phyloP scores from a whole-genome alignment of 2,113 vertebrate species.

The Anseranas semipalmata region DNA sequence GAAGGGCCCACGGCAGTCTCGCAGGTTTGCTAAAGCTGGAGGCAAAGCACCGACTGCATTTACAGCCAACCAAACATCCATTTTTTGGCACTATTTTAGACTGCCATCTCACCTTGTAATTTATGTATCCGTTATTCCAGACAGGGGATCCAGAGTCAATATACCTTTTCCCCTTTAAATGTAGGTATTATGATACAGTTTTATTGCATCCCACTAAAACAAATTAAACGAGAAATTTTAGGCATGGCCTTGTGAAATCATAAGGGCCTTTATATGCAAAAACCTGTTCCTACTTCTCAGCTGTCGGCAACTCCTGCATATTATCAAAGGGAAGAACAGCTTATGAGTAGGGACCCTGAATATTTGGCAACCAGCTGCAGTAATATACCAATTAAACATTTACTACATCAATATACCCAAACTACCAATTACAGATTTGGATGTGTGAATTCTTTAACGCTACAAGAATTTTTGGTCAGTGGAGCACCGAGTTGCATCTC shows the following conservation, averaged over 20 bases:
- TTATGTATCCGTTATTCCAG: background rate
- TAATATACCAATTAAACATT: background rate
- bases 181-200: background rate
- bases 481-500: background rate
- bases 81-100: background rate
- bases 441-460: background rate
- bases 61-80: background rate
- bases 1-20: background rate
- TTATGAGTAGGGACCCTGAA: background rate
- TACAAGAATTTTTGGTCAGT: background rate
- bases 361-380: background rate
- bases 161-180: background rate
- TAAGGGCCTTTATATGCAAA: background rate
- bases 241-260: background rate
- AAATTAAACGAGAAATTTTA: conserved; percentile 17
- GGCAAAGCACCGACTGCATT: background rate
- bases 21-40: background rate
- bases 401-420: background rate
- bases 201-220: conserved; percentile 33
- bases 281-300: conserved; percentile 5
- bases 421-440: background rate
- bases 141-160: conserved; percentile 25
- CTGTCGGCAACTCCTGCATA: background rate
- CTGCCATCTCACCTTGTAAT: background rate
- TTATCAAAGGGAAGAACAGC: background rate